These are phyloP conservation scores for Dasyornis broadbenti DNA, from an alignment of 2,113 vertebrate species.

Conservation along the genomic window DNA sequence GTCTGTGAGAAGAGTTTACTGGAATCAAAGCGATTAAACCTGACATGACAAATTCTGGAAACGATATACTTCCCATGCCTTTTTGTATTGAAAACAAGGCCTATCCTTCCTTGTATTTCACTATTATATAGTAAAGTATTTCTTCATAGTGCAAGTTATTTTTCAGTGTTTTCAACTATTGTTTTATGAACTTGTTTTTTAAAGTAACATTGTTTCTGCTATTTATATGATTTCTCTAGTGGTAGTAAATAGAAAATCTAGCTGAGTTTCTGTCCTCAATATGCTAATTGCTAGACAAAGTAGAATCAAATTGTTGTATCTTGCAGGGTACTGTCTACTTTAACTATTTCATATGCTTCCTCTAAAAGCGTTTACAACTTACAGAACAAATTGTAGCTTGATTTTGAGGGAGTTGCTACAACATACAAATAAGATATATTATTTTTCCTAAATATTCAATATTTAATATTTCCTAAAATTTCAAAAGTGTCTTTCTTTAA, in stretches of 20 bases:
- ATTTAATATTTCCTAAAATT: not conserved
- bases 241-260: not conserved
- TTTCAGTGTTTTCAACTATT: not conserved
- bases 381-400: not conserved
- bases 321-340: not conserved
- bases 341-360: not conserved
- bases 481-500: not conserved
- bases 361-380: not conserved
- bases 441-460: not conserved
- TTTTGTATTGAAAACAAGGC: not conserved
- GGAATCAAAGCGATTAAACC: not conserved
- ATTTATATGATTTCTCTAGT: not conserved
- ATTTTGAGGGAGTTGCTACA: not conserved
- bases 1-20: not conserved
- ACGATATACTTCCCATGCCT: not conserved
- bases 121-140: not conserved
- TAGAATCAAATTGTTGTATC: not conserved
- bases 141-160: not conserved
- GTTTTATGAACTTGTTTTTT: not conserved
- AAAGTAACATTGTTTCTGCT: not conserved
- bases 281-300: not conserved
- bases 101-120: not conserved
- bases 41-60: not conserved
- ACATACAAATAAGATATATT: not conserved
- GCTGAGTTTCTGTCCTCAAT: not conserved